Evolutionary conservation across 2,888 invertebrate genomes (phyloP).

Genomic region (Phyllotreta striolata): DNA sequence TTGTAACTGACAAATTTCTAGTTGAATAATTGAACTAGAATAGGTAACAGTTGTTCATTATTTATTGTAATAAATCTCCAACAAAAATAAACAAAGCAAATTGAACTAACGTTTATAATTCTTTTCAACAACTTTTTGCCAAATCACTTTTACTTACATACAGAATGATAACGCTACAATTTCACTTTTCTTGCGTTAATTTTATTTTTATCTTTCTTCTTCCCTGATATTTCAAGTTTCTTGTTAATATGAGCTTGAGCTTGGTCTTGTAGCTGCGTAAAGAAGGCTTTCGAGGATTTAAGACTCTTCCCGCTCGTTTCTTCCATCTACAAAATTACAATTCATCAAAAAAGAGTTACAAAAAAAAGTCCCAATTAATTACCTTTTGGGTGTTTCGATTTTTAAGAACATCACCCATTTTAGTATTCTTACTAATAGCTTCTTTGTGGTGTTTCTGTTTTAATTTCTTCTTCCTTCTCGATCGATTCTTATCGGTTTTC

Average conservation of each 20-base stretch:
- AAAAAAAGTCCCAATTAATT: conserved; percentile 33
- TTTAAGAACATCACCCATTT: conserved; percentile 66
- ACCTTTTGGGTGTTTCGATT: conserved; percentile 72
- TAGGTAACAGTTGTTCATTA: not conserved
- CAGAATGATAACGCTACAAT: conserved; percentile 22
- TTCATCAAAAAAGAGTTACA: not conserved
- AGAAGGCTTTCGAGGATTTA: conserved; percentile 85
- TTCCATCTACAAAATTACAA: conserved; percentile 57
- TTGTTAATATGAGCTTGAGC: conserved; percentile 65
- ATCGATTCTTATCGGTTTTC: conserved; percentile 87
- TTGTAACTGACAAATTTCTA: not conserved
- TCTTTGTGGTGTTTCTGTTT: conserved; percentile 68
- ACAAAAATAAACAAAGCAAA: not conserved
- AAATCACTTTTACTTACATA: conserved; percentile 2
- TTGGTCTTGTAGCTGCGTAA: conserved; percentile 84
- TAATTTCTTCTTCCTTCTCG: conserved; percentile 85
- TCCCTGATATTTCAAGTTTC: conserved; percentile 56
- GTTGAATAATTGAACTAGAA: conserved; percentile 5
- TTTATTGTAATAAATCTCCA: conserved; percentile 3
- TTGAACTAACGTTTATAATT: conserved; percentile 1
- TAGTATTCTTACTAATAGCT: conserved; percentile 62
- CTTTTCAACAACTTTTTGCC: not conserved
- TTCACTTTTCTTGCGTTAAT: conserved; percentile 32
- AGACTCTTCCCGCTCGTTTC: conserved; percentile 63
- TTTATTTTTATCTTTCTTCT: conserved; percentile 30